These are phyloP conservation scores for Cardinalis cardinalis DNA, from an alignment of 2,113 vertebrate species.

Conservation along the genomic window DNA sequence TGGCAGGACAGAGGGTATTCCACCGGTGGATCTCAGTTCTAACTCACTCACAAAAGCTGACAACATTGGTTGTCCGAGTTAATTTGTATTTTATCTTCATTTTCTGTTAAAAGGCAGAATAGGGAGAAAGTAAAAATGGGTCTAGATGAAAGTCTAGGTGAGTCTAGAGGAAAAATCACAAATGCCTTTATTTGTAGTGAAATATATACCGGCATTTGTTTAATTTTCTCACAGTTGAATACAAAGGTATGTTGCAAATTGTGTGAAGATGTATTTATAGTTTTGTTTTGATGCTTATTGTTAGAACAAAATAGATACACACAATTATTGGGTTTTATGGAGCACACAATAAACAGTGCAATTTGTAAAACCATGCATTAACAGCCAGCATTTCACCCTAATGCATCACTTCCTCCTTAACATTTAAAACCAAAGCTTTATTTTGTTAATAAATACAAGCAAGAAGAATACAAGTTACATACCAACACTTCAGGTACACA, in stretches of 20 bases:
- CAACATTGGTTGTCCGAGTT: neutral
- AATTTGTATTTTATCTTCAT: neutral
- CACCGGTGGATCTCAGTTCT: neutral
- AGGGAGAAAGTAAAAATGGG: neutral
- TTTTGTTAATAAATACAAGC: neutral
- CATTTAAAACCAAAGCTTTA: neutral
- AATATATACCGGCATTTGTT: neutral
- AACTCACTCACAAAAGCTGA: neutral
- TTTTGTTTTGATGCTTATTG: neutral
- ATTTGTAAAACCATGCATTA: neutral
- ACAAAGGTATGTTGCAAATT: neutral
- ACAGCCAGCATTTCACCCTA: neutral
- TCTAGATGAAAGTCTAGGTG: neutral
- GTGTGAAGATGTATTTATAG: neutral
- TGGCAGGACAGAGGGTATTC: neutral
- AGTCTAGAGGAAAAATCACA: neutral
- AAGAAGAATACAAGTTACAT: neutral
- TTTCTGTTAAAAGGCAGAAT: neutral
- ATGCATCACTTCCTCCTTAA: neutral
- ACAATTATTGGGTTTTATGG: neutral
- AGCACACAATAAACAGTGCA: neutral
- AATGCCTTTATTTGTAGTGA: neutral
- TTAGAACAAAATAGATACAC: neutral
- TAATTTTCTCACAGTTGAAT: neutral
- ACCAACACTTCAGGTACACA: neutral